Conservation (phyloP, 2,797 vertebrate genomes). For the Salarias fasciatus region DNA sequence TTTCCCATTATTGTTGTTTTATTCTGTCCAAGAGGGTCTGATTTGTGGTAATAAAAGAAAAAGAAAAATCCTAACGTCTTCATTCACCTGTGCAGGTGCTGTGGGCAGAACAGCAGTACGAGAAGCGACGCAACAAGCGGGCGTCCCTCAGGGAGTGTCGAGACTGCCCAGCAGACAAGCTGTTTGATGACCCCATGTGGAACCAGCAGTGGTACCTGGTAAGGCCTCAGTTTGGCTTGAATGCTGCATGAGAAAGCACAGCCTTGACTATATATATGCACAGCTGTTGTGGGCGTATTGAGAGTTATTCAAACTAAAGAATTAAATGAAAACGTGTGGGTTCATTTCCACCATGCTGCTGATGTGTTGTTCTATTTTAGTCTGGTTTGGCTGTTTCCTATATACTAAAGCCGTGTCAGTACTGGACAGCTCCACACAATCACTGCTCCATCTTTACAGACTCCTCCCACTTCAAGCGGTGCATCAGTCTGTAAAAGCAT, state of each 20-base stretch:
- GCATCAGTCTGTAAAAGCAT: not conserved
- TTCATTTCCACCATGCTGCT: constrained; percentile 13
- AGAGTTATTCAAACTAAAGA: too few relatives aligned
- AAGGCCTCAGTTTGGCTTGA: constrained; percentile 61
- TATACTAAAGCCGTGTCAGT: not conserved
- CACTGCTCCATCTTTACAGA: not conserved
- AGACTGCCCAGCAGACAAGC: constrained; percentile 86
- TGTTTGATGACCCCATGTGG: constrained; percentile 99
- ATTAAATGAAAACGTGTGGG: not conserved
- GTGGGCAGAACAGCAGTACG: constrained; percentile 98
- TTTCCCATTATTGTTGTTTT: not conserved
- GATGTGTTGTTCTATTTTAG: constrained; percentile 17
- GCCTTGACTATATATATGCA: too few relatives aligned
- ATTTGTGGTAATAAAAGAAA: too few relatives aligned
- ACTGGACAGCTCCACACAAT: constrained; percentile 22
- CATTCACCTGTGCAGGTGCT: constrained; percentile 83
- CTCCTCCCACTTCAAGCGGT: not conserved
- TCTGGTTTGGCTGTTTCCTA: constrained; percentile 31
- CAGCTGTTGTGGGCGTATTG: too few relatives aligned
- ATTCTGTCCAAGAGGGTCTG: too few relatives aligned
- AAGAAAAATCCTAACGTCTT: too few relatives aligned
- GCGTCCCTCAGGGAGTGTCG: constrained; percentile 77
- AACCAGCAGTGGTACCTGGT: constrained; percentile 99
- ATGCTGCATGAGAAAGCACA: too few relatives aligned
- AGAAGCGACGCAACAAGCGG: constrained; percentile 90